phyloP scores from a whole-genome alignment of 2,113 vertebrate genomes.

The cattle (Bos taurus) region ARS-UCD2.0 NC_037347.1:30703501-30704000 shows the following conservation, averaged over 20 bases:
- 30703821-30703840: background rate
- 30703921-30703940: background rate
- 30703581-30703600: background rate
- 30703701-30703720: background rate
- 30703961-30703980: background rate
- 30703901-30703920: background rate
- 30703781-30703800: background rate
- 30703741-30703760: background rate
- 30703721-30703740: background rate
- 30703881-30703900: slow-evolving; percentile 4
- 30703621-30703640: background rate
- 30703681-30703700: background rate
- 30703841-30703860: slow-evolving; percentile 19
- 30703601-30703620: background rate
- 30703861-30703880: background rate
- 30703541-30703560: background rate
- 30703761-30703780: background rate
- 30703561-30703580: background rate
- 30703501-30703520: background rate
- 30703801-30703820: background rate
- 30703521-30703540: background rate
- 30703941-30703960: background rate
- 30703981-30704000: background rate
- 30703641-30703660: background rate
- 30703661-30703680: background rate